Conservation (phyloP, 2,888 invertebrate genomes). For the Onchidella celtica region DNA sequence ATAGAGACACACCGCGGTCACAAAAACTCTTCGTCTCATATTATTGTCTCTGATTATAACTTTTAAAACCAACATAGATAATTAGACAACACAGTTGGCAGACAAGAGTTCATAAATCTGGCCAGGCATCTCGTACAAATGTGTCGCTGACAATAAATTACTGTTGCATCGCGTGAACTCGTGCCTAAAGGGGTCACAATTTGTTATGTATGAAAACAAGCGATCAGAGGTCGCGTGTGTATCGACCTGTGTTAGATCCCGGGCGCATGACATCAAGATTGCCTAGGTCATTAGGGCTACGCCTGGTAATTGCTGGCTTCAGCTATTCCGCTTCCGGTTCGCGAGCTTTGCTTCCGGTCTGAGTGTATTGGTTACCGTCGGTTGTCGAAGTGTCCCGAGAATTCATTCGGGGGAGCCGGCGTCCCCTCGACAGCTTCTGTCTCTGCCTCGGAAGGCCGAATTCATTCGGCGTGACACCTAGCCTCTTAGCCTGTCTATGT, state of each 20-base stretch:
- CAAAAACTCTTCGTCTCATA: too few relatives aligned
- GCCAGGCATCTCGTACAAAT: too few relatives aligned
- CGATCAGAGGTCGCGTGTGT: constrained; percentile 29
- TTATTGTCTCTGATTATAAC: too few relatives aligned
- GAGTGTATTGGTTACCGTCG: constrained; percentile 53
- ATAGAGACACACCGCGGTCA: too few relatives aligned
- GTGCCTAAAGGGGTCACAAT: constrained; percentile 28
- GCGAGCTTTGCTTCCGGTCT: constrained; percentile 51
- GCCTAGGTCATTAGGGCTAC: constrained; percentile 47
- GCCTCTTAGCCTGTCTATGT: constrained; percentile 37
- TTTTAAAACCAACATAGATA: too few relatives aligned
- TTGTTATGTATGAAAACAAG: constrained; percentile 45
- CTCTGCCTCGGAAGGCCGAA: constrained; percentile 40
- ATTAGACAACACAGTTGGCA: too few relatives aligned
- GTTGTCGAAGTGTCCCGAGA: constrained; percentile 52
- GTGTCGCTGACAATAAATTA: not conserved
- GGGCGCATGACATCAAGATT: constrained; percentile 48
- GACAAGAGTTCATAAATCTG: too few relatives aligned
- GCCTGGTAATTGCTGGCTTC: constrained; percentile 49
- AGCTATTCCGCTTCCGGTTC: constrained; percentile 48
- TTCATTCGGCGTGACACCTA: constrained; percentile 38
- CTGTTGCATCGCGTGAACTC: constrained; percentile 25
- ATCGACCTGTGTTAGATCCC: constrained; percentile 27
- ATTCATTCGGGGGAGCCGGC: constrained; percentile 36
- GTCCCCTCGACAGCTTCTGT: constrained; percentile 38